Percentiles rank a stretch among this genome's conserved stretches.
These are phyloP conservation scores for Tribolium castaneum DNA, from an alignment of 1,140 invertebrate species.

Conservation along the genomic window DNA sequence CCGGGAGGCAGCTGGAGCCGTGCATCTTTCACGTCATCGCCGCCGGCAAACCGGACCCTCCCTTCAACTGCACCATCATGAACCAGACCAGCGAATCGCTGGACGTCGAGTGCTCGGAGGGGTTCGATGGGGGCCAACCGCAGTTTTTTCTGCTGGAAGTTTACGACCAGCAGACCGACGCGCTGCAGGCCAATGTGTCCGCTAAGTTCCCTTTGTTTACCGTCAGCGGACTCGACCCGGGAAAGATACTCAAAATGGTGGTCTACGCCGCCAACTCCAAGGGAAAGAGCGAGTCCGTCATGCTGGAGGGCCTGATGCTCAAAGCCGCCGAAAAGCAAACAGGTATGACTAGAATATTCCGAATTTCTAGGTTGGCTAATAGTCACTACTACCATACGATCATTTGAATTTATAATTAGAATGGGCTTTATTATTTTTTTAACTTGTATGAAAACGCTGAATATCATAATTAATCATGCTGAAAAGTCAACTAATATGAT, in stretches of 20 bases:
- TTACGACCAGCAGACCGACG: constrained; percentile 74
- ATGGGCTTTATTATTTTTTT: no score
- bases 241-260: constrained; percentile 74
- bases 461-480: no score
- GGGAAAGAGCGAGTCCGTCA: constrained; percentile 70
- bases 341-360: constrained; percentile 69
- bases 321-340: constrained; percentile 85
- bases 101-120: constrained; percentile 80
- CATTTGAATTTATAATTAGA: no score
- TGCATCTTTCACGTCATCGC: constrained; percentile 81
- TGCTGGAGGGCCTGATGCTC: constrained; percentile 74
- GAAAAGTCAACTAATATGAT: no score
- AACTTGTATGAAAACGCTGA: no score
- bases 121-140: constrained; percentile 82
- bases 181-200: constrained; percentile 76
- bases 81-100: constrained; percentile 83
- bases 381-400: no score
- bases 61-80: constrained; percentile 81
- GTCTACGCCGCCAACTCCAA: constrained; percentile 73
- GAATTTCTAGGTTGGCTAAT: background rate
- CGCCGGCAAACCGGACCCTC: constrained; percentile 82
- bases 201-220: constrained; percentile 74
- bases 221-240: constrained; percentile 76
- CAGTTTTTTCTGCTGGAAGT: constrained; percentile 73
- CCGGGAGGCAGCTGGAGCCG: constrained; percentile 75